Conservation (phyloP, 2,888 invertebrate genomes). For the Meiosimyza decipiens region DNA sequence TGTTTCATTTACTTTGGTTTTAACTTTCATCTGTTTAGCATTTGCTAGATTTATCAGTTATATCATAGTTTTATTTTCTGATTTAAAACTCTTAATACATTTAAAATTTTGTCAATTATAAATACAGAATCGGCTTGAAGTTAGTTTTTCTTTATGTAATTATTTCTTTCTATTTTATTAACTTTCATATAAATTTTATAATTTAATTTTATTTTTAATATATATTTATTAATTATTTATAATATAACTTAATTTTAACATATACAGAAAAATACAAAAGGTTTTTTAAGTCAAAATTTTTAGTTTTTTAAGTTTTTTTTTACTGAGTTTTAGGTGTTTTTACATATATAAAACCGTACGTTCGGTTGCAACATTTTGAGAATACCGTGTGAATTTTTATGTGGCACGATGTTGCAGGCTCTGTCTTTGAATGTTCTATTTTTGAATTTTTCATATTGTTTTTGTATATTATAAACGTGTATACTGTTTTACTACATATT, state of each 20-base stretch:
- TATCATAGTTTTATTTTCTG: too few relatives aligned
- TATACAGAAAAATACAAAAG: constrained; percentile 35
- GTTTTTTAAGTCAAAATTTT: constrained; percentile 23
- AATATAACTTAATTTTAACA: constrained; percentile 26
- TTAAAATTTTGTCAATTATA: constrained; percentile 1
- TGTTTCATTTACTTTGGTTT: neutral
- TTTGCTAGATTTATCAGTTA: too few relatives aligned
- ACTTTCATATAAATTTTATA: neutral
- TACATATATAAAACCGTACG: neutral
- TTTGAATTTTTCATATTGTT: neutral
- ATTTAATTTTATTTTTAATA: neutral
- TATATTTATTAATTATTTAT: neutral
- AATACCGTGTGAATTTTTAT: too few relatives aligned
- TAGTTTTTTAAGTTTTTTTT: constrained; percentile 1
- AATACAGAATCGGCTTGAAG: constrained; percentile 15
- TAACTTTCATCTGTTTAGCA: too few relatives aligned
- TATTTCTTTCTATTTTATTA: neutral
- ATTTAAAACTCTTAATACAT: too few relatives aligned
- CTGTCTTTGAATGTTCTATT: neutral
- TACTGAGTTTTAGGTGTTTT: neutral
- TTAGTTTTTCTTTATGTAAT: constrained; percentile 6
- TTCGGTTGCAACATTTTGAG: too few relatives aligned
- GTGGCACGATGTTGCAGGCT: too few relatives aligned
- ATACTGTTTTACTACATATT: neutral
- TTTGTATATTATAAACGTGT: constrained; percentile 5